Percentiles rank a stretch among this genome's conserved stretches.
These are phyloP conservation scores for Eriocheir sinensis DNA, from an alignment of 1,140 invertebrate genomes.

Conservation along the genomic window DNA sequence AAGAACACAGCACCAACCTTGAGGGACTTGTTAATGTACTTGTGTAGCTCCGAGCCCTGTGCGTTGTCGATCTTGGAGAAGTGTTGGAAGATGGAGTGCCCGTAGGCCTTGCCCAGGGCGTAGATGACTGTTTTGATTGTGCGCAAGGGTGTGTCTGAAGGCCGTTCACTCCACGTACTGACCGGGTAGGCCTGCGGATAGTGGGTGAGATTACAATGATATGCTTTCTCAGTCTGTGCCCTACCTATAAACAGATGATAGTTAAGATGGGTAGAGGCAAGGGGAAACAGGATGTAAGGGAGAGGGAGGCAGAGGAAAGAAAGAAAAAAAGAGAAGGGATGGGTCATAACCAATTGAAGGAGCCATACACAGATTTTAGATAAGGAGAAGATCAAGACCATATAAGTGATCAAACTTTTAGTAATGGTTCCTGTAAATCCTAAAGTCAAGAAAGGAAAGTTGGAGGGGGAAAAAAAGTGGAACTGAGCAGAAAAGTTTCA, in stretches of 20 bases:
- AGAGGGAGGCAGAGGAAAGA: not conserved
- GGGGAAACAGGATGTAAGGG: not conserved
- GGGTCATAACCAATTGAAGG: not conserved
- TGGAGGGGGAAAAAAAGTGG: not conserved
- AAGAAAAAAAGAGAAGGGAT: not conserved
- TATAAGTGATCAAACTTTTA: not conserved
- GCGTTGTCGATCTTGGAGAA: slow-evolving; percentile 80
- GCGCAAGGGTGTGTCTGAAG: slow-evolving; percentile 90
- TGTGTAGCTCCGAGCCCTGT: slow-evolving; percentile 79
- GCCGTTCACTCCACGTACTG: slow-evolving; percentile 89
- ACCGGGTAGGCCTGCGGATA: slow-evolving; percentile 88
- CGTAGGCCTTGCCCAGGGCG: slow-evolving; percentile 86
- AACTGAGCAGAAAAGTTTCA: no score
- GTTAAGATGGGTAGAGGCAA: not conserved
- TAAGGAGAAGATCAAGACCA: not conserved
- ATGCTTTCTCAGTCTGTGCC: no score
- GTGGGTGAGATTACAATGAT: no score
- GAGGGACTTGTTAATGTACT: slow-evolving; percentile 78
- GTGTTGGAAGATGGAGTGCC: slow-evolving; percentile 80
- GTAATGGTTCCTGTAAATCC: not conserved
- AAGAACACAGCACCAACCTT: slow-evolving; percentile 68
- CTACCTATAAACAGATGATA: not conserved
- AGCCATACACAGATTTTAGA: not conserved
- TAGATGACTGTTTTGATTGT: slow-evolving; percentile 96
- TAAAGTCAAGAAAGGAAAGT: not conserved